A percentile compares a stretch with the other conserved stretches of the same genome.
Conservation (phyloP, 2,888 invertebrate species). For the Caenorhabditis drosophilae region DNA sequence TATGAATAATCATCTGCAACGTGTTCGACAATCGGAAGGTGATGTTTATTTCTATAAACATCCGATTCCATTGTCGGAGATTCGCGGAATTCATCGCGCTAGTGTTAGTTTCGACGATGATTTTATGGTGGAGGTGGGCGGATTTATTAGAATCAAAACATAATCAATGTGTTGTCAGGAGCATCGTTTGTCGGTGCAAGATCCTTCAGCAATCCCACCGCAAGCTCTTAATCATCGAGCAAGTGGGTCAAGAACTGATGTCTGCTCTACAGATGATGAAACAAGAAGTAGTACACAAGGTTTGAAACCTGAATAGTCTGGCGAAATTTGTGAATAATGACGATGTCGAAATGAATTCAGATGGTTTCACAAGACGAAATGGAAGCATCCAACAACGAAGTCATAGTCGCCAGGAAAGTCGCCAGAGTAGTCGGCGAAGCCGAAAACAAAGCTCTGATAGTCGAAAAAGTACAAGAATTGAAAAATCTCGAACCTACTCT, state of each 20-base stretch:
- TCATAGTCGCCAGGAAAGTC: conserved; percentile 4
- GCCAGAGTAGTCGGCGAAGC: conserved; percentile 24
- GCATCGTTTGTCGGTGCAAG: conserved; percentile 49
- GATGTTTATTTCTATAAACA: conserved; percentile 30
- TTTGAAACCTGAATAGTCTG: too few species aligned
- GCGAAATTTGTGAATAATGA: too few species aligned
- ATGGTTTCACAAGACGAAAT: conserved; percentile 8
- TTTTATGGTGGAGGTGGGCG: too few species aligned
- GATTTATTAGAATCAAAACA: background rate
- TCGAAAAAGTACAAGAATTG: conserved; percentile 16
- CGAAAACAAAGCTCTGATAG: too few species aligned
- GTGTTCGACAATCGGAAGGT: conserved; percentile 31
- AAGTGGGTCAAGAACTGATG: conserved; percentile 57
- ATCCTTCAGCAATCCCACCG: conserved; percentile 8
- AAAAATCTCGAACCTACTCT: conserved; percentile 15
- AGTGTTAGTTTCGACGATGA: conserved; percentile 31
- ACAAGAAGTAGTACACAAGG: conserved; percentile 30
- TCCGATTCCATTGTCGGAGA: conserved; percentile 22
- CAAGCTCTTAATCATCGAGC: conserved; percentile 27
- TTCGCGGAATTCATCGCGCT: conserved; percentile 29
- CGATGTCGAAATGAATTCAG: too few species aligned
- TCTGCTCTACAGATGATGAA: conserved; percentile 57
- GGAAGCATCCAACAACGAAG: conserved; percentile 8
- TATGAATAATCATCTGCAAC: too few species aligned
- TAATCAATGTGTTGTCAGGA: conserved; percentile 35